These are phyloP conservation scores for Pterobdella sp. DNA, from an alignment of 2,888 invertebrate genomes.

Conservation along the genomic window DNA sequence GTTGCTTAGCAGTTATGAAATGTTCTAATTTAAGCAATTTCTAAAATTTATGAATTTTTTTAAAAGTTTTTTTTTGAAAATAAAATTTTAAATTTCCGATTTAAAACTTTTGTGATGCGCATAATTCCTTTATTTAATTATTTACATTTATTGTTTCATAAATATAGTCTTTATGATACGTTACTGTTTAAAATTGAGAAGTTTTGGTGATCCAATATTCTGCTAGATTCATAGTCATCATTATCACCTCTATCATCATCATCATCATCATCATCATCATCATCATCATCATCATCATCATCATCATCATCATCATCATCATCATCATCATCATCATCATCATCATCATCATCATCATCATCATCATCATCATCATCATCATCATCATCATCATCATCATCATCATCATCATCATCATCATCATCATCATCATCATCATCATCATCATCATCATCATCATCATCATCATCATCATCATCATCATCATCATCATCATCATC, in stretches of 20 bases:
- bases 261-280: slow-evolving; percentile 28
- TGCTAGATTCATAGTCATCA: slow-evolving; percentile 2
- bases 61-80: too few species aligned
- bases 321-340: slow-evolving; percentile 25
- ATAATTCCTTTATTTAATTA: too few species aligned
- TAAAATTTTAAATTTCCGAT: too few species aligned
- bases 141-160: neutral
- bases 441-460: slow-evolving; percentile 11
- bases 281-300: slow-evolving; percentile 26
- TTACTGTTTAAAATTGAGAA: neutral
- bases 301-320: slow-evolving; percentile 25
- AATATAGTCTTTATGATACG: neutral
- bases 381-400: slow-evolving; percentile 2
- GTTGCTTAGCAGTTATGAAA: too few species aligned
- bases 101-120: too few species aligned
- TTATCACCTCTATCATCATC: slow-evolving; percentile 26
- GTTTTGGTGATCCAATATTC: neutral
- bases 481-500: slow-evolving; percentile 13
- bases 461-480: slow-evolving; percentile 22
- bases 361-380: slow-evolving; percentile 26
- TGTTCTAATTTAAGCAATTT: too few species aligned
- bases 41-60: too few species aligned
- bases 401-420: slow-evolving; percentile 8
- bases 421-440: neutral
- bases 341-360: slow-evolving; percentile 23